Percentiles rank a stretch among this genome's conserved stretches.
Conservation (phyloP, 2,888 invertebrate genomes). For the Cerastoderma edule region DNA sequence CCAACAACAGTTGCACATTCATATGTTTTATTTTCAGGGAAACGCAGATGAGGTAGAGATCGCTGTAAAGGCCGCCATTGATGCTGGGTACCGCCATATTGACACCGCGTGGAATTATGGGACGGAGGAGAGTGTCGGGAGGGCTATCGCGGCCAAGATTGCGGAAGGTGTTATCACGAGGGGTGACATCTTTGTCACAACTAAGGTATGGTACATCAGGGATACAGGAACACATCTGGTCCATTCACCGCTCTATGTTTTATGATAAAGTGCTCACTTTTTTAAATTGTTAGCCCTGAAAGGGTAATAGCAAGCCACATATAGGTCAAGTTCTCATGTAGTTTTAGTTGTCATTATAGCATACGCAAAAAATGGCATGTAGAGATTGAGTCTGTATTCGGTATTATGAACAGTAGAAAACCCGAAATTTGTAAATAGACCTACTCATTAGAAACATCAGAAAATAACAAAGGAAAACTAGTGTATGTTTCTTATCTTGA, state of each 20-base stretch:
- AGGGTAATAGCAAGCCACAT: no score
- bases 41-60: constrained; percentile 84
- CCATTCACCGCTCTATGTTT: no score
- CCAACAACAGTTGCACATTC: neutral
- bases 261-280: no score
- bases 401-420: no score
- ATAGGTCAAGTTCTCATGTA: neutral
- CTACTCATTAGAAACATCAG: no score
- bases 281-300: no score
- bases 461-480: no score
- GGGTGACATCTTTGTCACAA: constrained; percentile 80
- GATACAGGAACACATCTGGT: no score
- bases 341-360: neutral
- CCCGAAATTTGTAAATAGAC: no score
- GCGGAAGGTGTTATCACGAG: constrained; percentile 73
- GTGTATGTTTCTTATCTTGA: no score
- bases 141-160: constrained; percentile 70
- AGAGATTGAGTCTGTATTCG: neutral
- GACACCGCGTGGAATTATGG: constrained; percentile 90
- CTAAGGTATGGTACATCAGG: constrained; percentile 77
- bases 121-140: constrained; percentile 85
- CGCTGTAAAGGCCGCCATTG: constrained; percentile 87
- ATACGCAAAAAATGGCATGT: neutral
- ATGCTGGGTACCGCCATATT: constrained; percentile 91
- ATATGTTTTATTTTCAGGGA: constrained; percentile 85